Evolutionary conservation across 2,797 vertebrate species (phyloP), one percentile per base, ranked within the genome.

Genomic region (Carcharodon carcharias): DNA sequence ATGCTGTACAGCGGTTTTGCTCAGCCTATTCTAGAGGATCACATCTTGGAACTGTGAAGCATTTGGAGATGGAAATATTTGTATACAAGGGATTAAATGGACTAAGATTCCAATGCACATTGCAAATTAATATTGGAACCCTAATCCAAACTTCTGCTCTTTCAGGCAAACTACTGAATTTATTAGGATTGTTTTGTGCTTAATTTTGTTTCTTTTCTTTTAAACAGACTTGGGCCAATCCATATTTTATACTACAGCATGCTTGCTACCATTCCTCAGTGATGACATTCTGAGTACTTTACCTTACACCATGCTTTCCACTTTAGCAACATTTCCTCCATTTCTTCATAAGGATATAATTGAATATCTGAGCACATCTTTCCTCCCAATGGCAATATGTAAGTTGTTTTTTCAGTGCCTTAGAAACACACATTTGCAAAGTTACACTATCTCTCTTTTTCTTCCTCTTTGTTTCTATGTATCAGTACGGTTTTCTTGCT

Each of bases 331-430:
- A 96, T 99, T 99, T 97, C 99, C 99, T 98, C 99, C 99, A 91
- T 99, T 99, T 98, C 98, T 99, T 96, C 99, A 99, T 98, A 99
- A 99, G 98, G 99, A 99, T 98, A 99, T 99, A 97, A 99, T 99
- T 97, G 99, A 99, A 97, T 99, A 99, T 98, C 98, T 99, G 97
- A 99, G 99, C 98, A 99, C 99, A 88, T 99, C 99, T 97, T 99
- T 99, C 98, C 98, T 99, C 96, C 99, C 99, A 96, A 99, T 99
- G 99, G 99, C 99, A 96, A 99, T 99, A 98, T 98, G 99, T 99
- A 98, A 99, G 99, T 99, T 98, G 97, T 65, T 21, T 85, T 96
- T 14, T 96, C 96, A n/a, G 89, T 4, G 96, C 95, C 97, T 65
- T 94, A 73, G 94, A 97, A 96, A 95, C 67, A 31, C 71, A 7